Evolutionary conservation across 2,888 invertebrate genomes (phyloP), one percentile per base, ranked within the genome.

Genomic region (Glyphotaelius pellucidus): DNA sequence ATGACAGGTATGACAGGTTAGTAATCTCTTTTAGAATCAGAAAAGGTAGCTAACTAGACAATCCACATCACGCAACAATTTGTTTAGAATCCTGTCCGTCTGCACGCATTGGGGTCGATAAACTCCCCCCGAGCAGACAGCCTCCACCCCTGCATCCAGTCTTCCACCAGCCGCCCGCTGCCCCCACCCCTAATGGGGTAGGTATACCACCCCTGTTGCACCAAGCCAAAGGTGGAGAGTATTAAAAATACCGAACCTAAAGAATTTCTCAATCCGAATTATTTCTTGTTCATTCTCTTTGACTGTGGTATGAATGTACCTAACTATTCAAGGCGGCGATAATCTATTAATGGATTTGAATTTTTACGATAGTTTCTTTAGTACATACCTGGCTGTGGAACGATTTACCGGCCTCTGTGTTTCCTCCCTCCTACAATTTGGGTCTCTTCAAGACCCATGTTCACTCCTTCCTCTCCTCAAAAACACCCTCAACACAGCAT

Each of bases 61-160:
- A 30, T 47, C 14, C 42, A 25, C 88, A 88, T 88, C 88, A 79
- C 88, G 88, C 88, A 88, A 88, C 88, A 88, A 79, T 67, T 88
- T 88, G 42, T 88, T 88, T 67, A 31, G 88, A 67, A 88, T 31
- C 52, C 32, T 67, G 32, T 15, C 42, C 30, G 52, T n/a, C 67
- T 67, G 30, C 79, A 88, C 88, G 88, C 88, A 88, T 67, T 32
- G 67, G 79, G 88, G 79, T 88, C 88, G 88, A 88, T 88, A 88
- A 15, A 30, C 88, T 79, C 88, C 88, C 88, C 52, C 38, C 30
- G 35, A 52, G 25, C 67, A 67, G 67, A 67, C 67, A 67, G 67
- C 25, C 67, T 67, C 67, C 25, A 1, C 25, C 67, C 67, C 85
- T 85, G 42, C 85, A 42, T 42, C 35, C 85, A 4, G 35, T 52